A percentile compares a stretch with the other conserved stretches of the same genome.
Evolutionary conservation across 2,113 vertebrate species (phyloP).

Genomic region (Poecilia latipinna): DNA sequence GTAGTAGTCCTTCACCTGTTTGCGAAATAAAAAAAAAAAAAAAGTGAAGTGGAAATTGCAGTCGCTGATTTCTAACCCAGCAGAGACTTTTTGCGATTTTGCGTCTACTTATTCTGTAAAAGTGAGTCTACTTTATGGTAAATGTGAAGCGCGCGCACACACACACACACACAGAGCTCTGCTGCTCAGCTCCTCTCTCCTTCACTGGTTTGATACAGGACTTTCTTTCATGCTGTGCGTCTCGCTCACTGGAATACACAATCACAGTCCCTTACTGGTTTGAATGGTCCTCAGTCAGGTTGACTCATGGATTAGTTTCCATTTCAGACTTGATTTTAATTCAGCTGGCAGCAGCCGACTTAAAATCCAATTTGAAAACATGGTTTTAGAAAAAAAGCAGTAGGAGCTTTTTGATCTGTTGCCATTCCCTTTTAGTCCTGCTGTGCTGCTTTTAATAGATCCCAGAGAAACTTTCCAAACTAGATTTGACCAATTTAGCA

Average conservation of each 20-base stretch:
- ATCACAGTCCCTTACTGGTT: constrained; percentile 47
- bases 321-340: constrained; percentile 23
- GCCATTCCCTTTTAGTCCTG: background rate
- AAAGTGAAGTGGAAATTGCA: background rate
- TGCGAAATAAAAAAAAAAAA: background rate
- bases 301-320: constrained; percentile 25
- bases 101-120: background rate
- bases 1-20: background rate
- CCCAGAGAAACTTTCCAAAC: background rate
- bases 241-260: constrained; percentile 62
- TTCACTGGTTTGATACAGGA: constrained; percentile 39
- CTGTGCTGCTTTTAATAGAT: background rate
- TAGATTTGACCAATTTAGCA: background rate
- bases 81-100: background rate
- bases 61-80: background rate
- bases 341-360: constrained; percentile 8
- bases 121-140: background rate
- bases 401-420: background rate
- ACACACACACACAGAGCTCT: too few relatives aligned
- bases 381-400: background rate
- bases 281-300: constrained; percentile 69
- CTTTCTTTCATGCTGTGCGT: constrained; percentile 56
- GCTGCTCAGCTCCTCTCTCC: constrained; percentile 6
- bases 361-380: background rate
- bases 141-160: background rate